Percentiles rank a stretch among this genome's conserved stretches.
Conservation (phyloP, 1,140 invertebrate species). For the Atopsyche davidsoni region DNA sequence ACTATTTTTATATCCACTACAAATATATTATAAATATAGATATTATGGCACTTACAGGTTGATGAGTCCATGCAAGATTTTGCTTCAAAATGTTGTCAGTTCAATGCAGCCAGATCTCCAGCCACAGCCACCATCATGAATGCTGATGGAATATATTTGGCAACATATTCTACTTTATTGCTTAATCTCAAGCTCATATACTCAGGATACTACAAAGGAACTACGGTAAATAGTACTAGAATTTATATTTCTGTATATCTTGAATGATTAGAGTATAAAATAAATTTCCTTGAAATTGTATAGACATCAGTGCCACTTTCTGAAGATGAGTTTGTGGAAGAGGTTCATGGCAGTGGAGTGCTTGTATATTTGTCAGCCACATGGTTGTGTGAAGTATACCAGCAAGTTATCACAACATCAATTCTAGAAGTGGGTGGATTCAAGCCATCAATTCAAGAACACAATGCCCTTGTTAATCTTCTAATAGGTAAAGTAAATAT, state of each 20-base stretch:
- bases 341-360: conserved; percentile 84
- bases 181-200: conserved; percentile 76
- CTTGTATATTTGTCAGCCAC: conserved; percentile 84
- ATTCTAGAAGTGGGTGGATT: conserved; percentile 66
- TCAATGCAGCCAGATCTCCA: conserved; percentile 58
- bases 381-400: conserved; percentile 88
- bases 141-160: conserved; percentile 89
- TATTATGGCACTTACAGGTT: conserved; percentile 48
- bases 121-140: conserved; percentile 77
- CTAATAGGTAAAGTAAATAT: conserved; percentile 58
- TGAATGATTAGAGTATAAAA: conserved; percentile 2
- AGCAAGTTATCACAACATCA: conserved; percentile 72
- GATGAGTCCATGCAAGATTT: conserved; percentile 88
- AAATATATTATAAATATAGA: too few species aligned
- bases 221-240: conserved; percentile 50
- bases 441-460: conserved; percentile 49
- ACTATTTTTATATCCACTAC: too few species aligned
- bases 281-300: conserved; percentile 11
- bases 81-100: conserved; percentile 85
- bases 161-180: conserved; percentile 76
- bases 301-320: conserved; percentile 56
- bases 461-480: conserved; percentile 68
- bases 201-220: conserved; percentile 67
- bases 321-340: conserved; percentile 82
- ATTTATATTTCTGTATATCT: conserved; percentile 5